A percentile compares a stretch with the other conserved stretches of the same genome.
phyloP scores from a whole-genome alignment of 2,113 vertebrate species.

The Antigone vipio region DNA sequence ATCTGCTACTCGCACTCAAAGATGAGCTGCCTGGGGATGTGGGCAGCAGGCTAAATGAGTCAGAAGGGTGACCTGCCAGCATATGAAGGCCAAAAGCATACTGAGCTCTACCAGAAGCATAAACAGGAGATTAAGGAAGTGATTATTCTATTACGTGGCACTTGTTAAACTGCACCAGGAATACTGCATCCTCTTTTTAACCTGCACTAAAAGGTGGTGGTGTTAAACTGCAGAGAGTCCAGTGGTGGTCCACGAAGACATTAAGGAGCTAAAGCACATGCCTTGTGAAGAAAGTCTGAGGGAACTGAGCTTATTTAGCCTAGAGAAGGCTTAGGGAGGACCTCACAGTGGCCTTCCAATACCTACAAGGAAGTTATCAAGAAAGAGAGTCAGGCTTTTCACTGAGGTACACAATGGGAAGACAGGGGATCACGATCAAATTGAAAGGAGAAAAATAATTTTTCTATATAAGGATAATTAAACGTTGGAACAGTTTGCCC shows the following conservation, averaged over 20 bases:
- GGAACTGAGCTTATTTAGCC: not conserved
- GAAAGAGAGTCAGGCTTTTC: not conserved
- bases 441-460: not conserved
- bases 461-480: not conserved
- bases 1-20: not conserved
- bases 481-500: not conserved
- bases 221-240: not conserved
- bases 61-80: not conserved
- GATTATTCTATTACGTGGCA: not conserved
- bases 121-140: not conserved
- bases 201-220: not conserved
- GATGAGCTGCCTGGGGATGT: not conserved
- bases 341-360: not conserved
- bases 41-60: not conserved
- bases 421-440: not conserved
- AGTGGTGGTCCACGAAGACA: not conserved
- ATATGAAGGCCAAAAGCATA: not conserved
- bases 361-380: not conserved
- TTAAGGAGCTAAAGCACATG: not conserved
- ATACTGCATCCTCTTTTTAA: not conserved
- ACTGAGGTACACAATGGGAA: not conserved
- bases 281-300: not conserved
- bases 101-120: not conserved
- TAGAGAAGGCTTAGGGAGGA: not conserved
- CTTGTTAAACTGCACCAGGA: not conserved